Evolutionary conservation across 2,113 vertebrate genomes (phyloP).

Genomic region (Entomyzon cyanotis): DNA sequence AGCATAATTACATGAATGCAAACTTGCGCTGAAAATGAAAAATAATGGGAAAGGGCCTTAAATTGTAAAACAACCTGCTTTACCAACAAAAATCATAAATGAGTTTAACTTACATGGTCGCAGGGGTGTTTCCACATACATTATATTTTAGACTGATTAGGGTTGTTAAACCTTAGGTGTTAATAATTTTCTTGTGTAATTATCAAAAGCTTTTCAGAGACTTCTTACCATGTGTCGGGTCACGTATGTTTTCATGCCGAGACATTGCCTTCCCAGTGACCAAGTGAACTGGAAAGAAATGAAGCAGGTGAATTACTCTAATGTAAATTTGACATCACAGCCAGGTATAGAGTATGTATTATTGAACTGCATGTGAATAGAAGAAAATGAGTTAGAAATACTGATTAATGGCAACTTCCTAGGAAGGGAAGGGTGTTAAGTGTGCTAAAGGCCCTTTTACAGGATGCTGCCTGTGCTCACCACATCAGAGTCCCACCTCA

Average conservation of each 20-base stretch:
- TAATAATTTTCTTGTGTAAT: not conserved
- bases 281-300: constrained; percentile 74
- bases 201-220: not conserved
- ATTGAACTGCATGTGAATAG: not conserved
- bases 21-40: not conserved
- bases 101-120: not conserved
- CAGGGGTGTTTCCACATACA: not conserved
- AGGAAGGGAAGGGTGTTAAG: not conserved
- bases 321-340: not conserved
- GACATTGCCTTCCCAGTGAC: constrained; percentile 85
- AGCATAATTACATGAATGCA: not conserved
- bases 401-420: not conserved
- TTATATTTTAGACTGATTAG: not conserved
- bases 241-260: constrained; percentile 67
- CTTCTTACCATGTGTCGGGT: constrained; percentile 79
- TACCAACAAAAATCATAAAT: not conserved
- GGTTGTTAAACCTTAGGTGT: not conserved
- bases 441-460: not conserved
- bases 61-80: not conserved
- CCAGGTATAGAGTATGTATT: not conserved
- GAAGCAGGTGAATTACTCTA: not conserved
- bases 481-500: not conserved
- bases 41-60: not conserved
- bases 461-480: not conserved
- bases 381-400: not conserved